Conservation (phyloP, 2,797 vertebrate species). For the Mustela erminea region DNA sequence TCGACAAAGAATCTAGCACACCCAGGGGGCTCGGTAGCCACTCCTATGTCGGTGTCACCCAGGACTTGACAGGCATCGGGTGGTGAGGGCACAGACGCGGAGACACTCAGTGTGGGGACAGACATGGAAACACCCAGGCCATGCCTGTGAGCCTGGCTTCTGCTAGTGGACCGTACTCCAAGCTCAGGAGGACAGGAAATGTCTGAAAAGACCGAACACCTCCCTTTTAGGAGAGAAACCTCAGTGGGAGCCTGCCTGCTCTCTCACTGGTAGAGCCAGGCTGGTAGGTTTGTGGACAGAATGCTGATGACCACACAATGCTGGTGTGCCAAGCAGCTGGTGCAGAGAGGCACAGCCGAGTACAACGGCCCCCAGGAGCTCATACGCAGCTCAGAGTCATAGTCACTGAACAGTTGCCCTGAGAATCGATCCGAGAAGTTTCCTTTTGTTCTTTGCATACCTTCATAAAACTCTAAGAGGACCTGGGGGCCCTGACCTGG, state of each 20-base stretch:
- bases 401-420: neutral
- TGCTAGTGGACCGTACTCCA: no score
- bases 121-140: neutral
- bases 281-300: neutral
- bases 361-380: neutral
- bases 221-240: neutral
- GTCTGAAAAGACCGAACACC: neutral
- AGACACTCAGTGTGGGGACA: neutral
- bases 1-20: neutral
- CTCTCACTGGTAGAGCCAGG: no score
- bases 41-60: neutral
- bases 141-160: neutral
- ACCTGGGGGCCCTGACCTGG: neutral
- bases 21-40: fast-evolving
- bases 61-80: neutral
- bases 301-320: fast-evolving
- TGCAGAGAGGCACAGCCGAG: neutral
- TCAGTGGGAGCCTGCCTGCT: neutral
- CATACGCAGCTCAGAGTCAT: neutral
- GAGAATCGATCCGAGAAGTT: neutral
- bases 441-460: neutral
- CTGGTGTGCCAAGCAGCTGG: neutral
- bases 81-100: no score
- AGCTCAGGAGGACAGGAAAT: neutral
- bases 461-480: neutral